Conservation (phyloP, 2,797 vertebrate genomes). For the Crenichthys baileyi region DNA sequence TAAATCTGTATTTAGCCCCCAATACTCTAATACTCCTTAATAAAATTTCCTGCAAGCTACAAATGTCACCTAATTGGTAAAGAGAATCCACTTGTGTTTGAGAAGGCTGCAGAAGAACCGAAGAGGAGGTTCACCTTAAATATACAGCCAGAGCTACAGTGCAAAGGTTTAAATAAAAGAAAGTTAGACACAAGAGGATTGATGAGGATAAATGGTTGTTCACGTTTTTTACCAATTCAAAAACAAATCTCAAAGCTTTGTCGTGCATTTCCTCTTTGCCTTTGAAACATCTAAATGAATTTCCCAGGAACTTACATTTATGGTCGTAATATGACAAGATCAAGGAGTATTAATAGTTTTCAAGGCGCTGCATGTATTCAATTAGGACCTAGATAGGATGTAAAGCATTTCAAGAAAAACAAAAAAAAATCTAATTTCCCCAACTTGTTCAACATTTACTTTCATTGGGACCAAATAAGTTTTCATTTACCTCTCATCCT, state of each 20-base stretch:
- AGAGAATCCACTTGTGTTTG: background rate
- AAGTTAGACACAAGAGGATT: background rate
- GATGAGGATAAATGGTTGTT: background rate
- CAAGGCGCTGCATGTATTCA: background rate
- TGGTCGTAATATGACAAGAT: slow-evolving; percentile 1
- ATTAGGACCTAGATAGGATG: background rate
- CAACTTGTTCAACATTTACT: background rate
- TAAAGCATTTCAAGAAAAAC: background rate
- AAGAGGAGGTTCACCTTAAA: too few species aligned
- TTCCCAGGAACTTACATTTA: background rate
- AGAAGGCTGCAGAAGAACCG: too few species aligned
- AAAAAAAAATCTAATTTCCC: background rate
- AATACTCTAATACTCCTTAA: background rate
- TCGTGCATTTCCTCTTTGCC: background rate
- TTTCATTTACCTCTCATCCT: background rate
- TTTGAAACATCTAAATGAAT: background rate
- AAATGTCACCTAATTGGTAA: background rate
- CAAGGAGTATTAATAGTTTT: background rate
- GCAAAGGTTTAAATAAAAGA: too few species aligned
- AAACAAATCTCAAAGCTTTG: background rate
- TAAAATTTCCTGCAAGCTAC: background rate
- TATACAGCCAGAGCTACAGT: too few species aligned
- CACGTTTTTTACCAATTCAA: background rate
- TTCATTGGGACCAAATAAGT: background rate
- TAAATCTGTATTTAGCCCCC: background rate